Percentiles rank a stretch among this genome's conserved stretches.
phyloP scores from a whole-genome alignment of 2,888 invertebrate species.

The Scotopteryx bipunctaria region DNA sequence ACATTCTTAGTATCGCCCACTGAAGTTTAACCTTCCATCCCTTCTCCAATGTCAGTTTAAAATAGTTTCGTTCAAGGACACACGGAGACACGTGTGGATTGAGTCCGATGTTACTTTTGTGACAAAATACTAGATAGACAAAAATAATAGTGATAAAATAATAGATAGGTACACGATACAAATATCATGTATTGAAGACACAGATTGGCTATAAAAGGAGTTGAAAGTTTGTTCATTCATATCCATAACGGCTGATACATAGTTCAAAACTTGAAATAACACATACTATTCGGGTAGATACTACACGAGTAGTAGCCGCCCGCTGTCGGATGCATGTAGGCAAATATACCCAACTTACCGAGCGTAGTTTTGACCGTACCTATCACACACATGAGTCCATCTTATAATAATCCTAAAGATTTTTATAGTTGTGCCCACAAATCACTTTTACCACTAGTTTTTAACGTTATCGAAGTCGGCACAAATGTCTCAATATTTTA shows the following conservation, averaged over 20 bases:
- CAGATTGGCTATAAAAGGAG: too few species aligned
- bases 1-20: too few species aligned
- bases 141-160: neutral
- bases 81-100: constrained; percentile 11
- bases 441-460: neutral
- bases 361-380: neutral
- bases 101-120: neutral
- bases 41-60: constrained; percentile 18
- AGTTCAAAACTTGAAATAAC: too few species aligned
- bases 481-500: too few species aligned
- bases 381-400: neutral
- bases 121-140: neutral
- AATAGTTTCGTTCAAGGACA: constrained; percentile 17
- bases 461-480: neutral
- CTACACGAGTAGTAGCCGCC: too few species aligned
- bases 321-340: too few species aligned
- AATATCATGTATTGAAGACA: too few species aligned
- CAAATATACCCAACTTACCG: neutral
- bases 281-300: too few species aligned
- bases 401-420: neutral
- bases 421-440: neutral
- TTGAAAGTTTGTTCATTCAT: too few species aligned
- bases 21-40: constrained; percentile 1
- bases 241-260: too few species aligned
- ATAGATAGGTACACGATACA: too few species aligned